These are phyloP conservation scores for Hylaeus anthracinus DNA, from an alignment of 1,140 invertebrate species.

Conservation along the genomic window DNA sequence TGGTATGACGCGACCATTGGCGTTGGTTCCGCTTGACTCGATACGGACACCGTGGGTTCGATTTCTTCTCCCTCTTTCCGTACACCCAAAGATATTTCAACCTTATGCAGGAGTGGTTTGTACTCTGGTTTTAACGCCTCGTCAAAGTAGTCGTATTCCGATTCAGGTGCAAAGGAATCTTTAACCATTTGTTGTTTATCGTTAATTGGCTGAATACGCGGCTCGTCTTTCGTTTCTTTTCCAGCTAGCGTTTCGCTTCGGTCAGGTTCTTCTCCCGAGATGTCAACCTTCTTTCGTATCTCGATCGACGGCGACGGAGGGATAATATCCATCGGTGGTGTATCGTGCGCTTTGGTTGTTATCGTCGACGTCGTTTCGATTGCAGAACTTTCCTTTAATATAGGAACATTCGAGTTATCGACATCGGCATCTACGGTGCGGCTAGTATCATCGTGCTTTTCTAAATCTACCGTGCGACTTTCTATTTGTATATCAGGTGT, in stretches of 20 bases:
- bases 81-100: conserved; percentile 73
- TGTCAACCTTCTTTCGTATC: conserved; percentile 10
- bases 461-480: conserved; percentile 79
- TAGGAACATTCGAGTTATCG: conserved; percentile 65
- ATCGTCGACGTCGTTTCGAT: not conserved
- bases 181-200: conserved; percentile 17
- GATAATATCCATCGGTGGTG: too few species aligned
- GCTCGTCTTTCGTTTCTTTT: not conserved
- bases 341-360: too few species aligned
- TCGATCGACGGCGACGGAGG: too few species aligned
- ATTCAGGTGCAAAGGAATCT: conserved; percentile 38
- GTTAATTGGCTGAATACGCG: not conserved
- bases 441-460: conserved; percentile 74
- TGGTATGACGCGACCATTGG: conserved; percentile 59
- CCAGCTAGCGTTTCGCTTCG: not conserved
- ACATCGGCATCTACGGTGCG: conserved; percentile 73
- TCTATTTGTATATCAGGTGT: conserved; percentile 74
- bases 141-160: conserved; percentile 34
- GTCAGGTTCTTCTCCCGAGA: conserved; percentile 23
- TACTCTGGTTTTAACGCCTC: conserved; percentile 64
- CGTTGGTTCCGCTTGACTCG: conserved; percentile 68
- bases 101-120: conserved; percentile 65
- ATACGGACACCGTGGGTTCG: conserved; percentile 66
- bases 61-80: conserved; percentile 65
- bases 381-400: conserved; percentile 55